These are phyloP conservation scores for Taenaris catops DNA, from an alignment of 2,888 invertebrate species.

Conservation along the genomic window DNA sequence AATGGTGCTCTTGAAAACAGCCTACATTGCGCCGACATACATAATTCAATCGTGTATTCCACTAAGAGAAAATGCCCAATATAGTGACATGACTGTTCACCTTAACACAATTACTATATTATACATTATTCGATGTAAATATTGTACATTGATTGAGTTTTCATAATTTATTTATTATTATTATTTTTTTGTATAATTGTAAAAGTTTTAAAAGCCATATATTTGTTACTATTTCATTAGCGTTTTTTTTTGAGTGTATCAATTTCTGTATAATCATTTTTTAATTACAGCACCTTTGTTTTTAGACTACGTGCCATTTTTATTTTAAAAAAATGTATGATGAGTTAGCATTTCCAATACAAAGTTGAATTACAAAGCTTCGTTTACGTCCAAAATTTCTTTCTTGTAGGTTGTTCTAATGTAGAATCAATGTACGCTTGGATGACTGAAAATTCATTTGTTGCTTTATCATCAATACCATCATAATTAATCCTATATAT, in stretches of 20 bases:
- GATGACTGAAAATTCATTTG: constrained; percentile 38
- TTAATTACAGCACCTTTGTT: constrained; percentile 35
- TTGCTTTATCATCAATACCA: too few species aligned
- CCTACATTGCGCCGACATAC: too few species aligned
- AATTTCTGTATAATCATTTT: constrained; percentile 29
- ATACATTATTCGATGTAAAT: constrained; percentile 64
- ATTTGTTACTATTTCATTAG: constrained; percentile 59
- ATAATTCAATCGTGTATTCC: too few species aligned
- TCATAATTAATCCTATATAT: too few species aligned
- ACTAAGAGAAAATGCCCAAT: constrained; percentile 35
- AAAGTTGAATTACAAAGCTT: constrained; percentile 30
- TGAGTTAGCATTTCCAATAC: constrained; percentile 51
- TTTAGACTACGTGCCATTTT: constrained; percentile 59
- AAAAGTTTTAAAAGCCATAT: constrained; percentile 59
- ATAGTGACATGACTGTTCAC: neutral
- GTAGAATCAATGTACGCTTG: constrained; percentile 77
- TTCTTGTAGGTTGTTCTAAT: constrained; percentile 68
- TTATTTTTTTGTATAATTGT: constrained; percentile 47
- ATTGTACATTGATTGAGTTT: constrained; percentile 70
- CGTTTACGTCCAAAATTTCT: constrained; percentile 40
- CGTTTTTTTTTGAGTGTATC: constrained; percentile 28
- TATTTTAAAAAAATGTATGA: constrained; percentile 22
- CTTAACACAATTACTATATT: constrained; percentile 42
- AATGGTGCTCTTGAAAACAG: too few species aligned
- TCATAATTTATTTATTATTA: constrained; percentile 73